A percentile compares a stretch with the other conserved stretches of the same genome.
These are phyloP conservation scores for Callinectes sapidus DNA, from an alignment of 2,888 invertebrate genomes.

Conservation along the genomic window DNA sequence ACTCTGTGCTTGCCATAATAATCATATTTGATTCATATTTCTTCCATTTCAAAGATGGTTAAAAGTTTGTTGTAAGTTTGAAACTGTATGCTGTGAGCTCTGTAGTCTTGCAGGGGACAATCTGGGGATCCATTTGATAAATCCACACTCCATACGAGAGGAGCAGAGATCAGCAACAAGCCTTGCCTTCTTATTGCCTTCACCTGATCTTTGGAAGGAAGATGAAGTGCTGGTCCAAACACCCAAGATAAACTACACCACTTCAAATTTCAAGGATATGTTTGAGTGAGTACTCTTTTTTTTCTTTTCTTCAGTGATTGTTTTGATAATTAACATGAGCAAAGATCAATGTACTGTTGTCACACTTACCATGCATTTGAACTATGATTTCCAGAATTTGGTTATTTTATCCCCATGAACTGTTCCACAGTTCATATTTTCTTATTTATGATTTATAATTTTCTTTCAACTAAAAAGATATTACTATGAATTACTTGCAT, in stretches of 20 bases:
- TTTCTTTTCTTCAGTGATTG: background rate
- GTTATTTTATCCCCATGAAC: background rate
- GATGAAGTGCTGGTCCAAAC: conserved; percentile 44
- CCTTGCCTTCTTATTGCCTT: conserved; percentile 46
- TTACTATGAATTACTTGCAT: too few relatives aligned
- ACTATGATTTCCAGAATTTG: background rate
- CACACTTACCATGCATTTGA: background rate
- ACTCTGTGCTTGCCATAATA: background rate
- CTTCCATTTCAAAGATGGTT: background rate
- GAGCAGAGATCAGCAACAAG: conserved; percentile 43
- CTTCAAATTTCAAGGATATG: conserved; percentile 44
- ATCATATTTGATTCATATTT: background rate
- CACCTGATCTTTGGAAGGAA: conserved; percentile 4
- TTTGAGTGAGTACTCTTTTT: conserved; percentile 43
- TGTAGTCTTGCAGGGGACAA: conserved; percentile 43
- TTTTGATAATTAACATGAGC: background rate
- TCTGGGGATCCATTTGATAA: conserved; percentile 39
- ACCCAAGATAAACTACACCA: conserved; percentile 39
- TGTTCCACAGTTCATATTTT: background rate
- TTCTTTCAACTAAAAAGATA: background rate
- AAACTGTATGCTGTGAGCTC: background rate
- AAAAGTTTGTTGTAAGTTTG: background rate
- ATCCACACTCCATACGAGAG: background rate
- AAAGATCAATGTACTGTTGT: background rate
- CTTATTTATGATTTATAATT: background rate